phyloP scores from a whole-genome alignment of 2,113 vertebrate genomes.

The Forbesichthys agassizii region DNA sequence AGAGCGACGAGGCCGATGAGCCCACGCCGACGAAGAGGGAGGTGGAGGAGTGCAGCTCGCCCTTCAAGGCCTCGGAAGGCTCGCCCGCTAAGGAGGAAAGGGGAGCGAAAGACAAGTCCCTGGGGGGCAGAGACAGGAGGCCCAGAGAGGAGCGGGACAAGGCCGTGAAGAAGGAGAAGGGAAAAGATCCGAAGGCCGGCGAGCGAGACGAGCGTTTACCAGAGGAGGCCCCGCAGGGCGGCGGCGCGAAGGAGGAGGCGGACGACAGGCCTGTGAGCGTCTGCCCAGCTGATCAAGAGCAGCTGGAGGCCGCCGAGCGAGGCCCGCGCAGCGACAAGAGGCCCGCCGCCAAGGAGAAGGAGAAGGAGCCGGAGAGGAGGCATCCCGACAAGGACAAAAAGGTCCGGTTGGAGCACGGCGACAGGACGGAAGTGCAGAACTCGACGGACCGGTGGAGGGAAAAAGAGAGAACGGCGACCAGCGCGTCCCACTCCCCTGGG shows the following conservation, averaged over 20 bases:
- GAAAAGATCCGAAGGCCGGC: constrained; percentile 82
- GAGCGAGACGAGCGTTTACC: constrained; percentile 73
- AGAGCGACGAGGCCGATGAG: constrained; percentile 95
- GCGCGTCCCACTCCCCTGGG: constrained; percentile 70
- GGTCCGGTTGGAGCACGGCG: constrained; percentile 84
- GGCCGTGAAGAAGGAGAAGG: constrained; percentile 82
- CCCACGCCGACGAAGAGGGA: constrained; percentile 74
- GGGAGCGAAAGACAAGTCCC: constrained; percentile 83
- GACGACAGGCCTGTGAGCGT: constrained; percentile 78
- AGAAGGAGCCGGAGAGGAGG: constrained; percentile 86
- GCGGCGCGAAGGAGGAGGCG: constrained; percentile 78
- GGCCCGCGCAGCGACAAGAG: constrained; percentile 83
- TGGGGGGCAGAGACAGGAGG: constrained; percentile 83
- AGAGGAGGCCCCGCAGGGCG: constrained; percentile 66
- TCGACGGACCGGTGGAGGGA: constrained; percentile 85
- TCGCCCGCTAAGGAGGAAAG: constrained; percentile 86
- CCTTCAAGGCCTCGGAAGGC: constrained; percentile 84
- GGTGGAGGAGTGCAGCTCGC: constrained; percentile 72
- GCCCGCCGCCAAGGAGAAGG: constrained; percentile 83
- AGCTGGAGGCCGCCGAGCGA: constrained; percentile 84
- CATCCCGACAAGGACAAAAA: constrained; percentile 91
- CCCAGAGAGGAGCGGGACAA: constrained; percentile 87
- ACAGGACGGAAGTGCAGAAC: constrained; percentile 85
- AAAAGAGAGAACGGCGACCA: constrained; percentile 60
- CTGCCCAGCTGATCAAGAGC: constrained; percentile 80